These are phyloP conservation scores for Schizothorax lantsangensis DNA, from an alignment of 2,797 vertebrate species.

Conservation along the genomic window DNA sequence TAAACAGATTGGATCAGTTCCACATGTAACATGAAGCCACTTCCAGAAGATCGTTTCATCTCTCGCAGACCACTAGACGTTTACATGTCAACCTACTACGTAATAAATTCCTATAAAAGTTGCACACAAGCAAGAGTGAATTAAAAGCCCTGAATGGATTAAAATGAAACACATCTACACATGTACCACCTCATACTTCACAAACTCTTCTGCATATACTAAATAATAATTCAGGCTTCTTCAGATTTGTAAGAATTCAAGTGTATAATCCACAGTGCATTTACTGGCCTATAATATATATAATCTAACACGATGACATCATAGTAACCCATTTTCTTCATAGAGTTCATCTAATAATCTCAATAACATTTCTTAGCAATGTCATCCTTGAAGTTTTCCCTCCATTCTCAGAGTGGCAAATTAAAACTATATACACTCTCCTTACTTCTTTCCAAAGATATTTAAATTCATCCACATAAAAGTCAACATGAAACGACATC, in stretches of 20 bases:
- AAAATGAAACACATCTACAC: conserved; percentile 17
- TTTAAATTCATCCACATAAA: background rate
- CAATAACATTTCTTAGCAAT: background rate
- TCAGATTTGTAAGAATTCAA: conserved; percentile 27
- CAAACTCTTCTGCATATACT: conserved; percentile 55
- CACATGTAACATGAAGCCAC: background rate
- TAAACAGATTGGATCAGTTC: conserved; percentile 11
- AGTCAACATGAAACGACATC: conserved; percentile 13
- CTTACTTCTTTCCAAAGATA: background rate
- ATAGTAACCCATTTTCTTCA: background rate
- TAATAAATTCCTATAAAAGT: conserved; percentile 39
- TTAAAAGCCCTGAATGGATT: conserved; percentile 34
- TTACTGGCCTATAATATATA: conserved; percentile 32
- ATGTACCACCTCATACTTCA: conserved; percentile 17
- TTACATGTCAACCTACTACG: conserved; percentile 17
- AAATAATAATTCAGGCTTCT: conserved; percentile 34
- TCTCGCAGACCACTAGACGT: conserved; percentile 29
- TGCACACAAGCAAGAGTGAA: conserved; percentile 30
- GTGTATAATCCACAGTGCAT: conserved; percentile 47
- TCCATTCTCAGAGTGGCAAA: background rate
- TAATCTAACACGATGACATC: conserved; percentile 11
- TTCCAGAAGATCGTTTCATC: background rate
- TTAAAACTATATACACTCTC: background rate
- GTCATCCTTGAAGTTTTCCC: background rate
- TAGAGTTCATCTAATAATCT: conserved; percentile 1